Conservation (phyloP, 1,140 invertebrate species). For the Oryzaephilus surinamensis region DNA sequence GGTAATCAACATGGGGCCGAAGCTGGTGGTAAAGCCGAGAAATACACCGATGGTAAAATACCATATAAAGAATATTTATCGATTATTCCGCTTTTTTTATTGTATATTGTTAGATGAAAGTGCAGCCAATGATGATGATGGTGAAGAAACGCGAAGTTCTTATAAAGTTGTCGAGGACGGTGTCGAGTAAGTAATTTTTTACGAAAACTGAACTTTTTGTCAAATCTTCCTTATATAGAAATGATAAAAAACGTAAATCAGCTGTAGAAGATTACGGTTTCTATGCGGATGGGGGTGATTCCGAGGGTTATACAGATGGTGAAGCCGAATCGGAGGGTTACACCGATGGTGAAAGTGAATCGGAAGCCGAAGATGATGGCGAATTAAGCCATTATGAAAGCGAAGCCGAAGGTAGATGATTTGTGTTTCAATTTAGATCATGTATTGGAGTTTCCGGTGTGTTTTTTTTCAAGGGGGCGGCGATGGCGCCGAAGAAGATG, state of each 20-base stretch:
- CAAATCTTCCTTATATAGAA: conserved; percentile 9
- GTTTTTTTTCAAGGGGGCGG: too few relatives aligned
- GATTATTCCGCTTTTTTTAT: too few relatives aligned
- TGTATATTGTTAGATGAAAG: background rate
- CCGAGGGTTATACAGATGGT: conserved; percentile 10
- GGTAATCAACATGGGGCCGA: conserved; percentile 39
- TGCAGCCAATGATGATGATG: conserved; percentile 6
- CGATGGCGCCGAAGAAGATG: too few relatives aligned
- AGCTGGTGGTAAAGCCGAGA: conserved; percentile 13
- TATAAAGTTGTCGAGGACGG: conserved; percentile 24
- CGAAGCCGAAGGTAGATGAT: conserved; percentile 17
- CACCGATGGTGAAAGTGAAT: conserved; percentile 3
- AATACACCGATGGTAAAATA: conserved; percentile 16
- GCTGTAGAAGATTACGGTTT: conserved; percentile 14
- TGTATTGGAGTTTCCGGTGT: too few relatives aligned
- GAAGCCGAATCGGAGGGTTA: conserved; percentile 3
- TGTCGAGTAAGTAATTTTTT: conserved; percentile 23
- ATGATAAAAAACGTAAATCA: conserved; percentile 7
- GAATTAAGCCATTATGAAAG: conserved; percentile 17
- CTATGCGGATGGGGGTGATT: conserved; percentile 12
- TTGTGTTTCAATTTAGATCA: too few relatives aligned
- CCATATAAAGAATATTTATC: too few relatives aligned
- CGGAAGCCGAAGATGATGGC: conserved; percentile 12
- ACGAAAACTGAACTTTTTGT: background rate
- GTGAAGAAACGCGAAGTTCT: conserved; percentile 19